Percentiles rank a stretch among this genome's conserved stretches.
Evolutionary conservation across 2,797 vertebrate genomes (phyloP).

Genomic region (Esox masquinongy): DNA sequence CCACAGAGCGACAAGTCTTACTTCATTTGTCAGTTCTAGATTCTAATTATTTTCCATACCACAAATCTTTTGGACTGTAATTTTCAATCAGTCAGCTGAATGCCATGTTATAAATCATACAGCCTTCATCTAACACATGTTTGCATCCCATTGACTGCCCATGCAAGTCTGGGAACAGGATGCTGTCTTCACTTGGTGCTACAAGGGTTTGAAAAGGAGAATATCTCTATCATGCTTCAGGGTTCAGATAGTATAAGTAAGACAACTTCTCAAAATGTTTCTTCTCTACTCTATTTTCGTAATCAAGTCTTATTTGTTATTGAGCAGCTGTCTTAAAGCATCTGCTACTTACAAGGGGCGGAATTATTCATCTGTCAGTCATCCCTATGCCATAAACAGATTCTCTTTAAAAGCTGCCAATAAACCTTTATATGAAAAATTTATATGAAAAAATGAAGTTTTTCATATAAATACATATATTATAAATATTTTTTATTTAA

Average conservation of each 20-base stretch:
- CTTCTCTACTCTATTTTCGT: slow-evolving; percentile 34
- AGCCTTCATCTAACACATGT: not conserved
- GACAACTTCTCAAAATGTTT: slow-evolving; percentile 29
- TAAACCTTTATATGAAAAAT: too few species aligned
- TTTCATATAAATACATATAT: too few species aligned
- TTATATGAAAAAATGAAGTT: too few species aligned
- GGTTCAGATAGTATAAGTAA: not conserved
- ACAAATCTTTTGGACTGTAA: too few species aligned
- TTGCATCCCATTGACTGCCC: not conserved
- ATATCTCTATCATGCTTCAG: not conserved
- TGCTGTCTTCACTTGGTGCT: not conserved
- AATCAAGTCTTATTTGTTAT: slow-evolving; percentile 60
- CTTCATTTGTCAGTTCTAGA: too few species aligned
- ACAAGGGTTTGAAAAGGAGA: not conserved
- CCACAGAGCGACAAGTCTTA: not conserved
- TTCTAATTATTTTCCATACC: too few species aligned
- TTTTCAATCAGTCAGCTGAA: too few species aligned
- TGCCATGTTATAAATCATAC: not conserved
- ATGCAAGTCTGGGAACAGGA: not conserved
- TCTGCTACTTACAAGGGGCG: slow-evolving; percentile 69
- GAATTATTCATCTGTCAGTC: slow-evolving; percentile 69
- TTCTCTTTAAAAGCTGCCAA: slow-evolving; percentile 58
- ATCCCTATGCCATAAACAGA: slow-evolving; percentile 18
- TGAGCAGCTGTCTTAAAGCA: slow-evolving; percentile 69
- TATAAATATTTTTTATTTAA: slow-evolving; percentile 25